Percentiles rank a stretch among this genome's conserved stretches.
phyloP scores from a whole-genome alignment of 37 sponge, comb jelly and placozoan genomes.

The Crambe crambe region DNA sequence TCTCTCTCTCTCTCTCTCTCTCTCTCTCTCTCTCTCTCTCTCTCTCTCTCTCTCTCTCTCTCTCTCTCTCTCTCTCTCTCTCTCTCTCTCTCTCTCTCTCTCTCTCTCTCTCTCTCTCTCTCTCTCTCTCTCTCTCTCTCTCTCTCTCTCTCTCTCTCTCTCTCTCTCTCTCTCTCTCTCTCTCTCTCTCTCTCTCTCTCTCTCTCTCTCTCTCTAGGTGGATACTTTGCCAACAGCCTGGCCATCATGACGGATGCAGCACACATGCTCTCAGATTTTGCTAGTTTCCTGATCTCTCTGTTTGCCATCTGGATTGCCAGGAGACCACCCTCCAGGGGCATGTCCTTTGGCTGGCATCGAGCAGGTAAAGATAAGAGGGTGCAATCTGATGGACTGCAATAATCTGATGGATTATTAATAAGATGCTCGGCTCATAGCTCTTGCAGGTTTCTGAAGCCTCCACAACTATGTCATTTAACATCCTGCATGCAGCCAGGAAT shows the following conservation, averaged over 20 bases:
- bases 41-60: background rate
- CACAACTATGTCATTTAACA: too few species aligned
- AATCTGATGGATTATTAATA: background rate
- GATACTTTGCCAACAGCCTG: slow-evolving; percentile 84
- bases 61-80: background rate
- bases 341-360: slow-evolving; percentile 98
- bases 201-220: slow-evolving; percentile 64
- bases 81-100: background rate
- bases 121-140: background rate
- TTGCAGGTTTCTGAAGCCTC: too few species aligned
- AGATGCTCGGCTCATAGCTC: too few species aligned
- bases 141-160: background rate
- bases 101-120: background rate
- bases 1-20: background rate
- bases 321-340: slow-evolving; percentile 79
- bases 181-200: background rate
- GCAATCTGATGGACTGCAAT: background rate
- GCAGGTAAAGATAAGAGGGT: slow-evolving; percentile 66
- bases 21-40: background rate
- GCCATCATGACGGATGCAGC: slow-evolving; percentile 99
- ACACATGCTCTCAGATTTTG: slow-evolving; percentile 99
- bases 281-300: slow-evolving; percentile 91
- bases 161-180: background rate
- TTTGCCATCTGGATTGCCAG: slow-evolving; percentile 94
- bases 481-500: too few species aligned